These are phyloP conservation scores for Dendrocincla fuliginosa DNA, from an alignment of 2,797 vertebrate genomes.

Conservation along the genomic window DNA sequence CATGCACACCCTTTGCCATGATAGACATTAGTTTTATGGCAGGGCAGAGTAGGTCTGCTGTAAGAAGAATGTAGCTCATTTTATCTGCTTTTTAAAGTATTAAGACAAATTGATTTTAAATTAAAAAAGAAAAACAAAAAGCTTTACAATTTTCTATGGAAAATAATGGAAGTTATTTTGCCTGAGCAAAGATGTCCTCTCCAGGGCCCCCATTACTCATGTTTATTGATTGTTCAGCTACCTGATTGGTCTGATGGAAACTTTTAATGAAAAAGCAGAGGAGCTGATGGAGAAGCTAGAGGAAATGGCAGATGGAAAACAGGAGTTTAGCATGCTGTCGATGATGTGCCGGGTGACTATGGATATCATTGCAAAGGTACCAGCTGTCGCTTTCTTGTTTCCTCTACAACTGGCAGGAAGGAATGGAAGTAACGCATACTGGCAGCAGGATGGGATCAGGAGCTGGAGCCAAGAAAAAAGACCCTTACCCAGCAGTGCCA, in stretches of 20 bases:
- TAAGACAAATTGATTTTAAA: neutral
- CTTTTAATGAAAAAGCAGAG: slow-evolving; percentile 90
- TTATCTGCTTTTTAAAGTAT: neutral
- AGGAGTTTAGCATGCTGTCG: slow-evolving; percentile 78
- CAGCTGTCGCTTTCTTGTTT: neutral
- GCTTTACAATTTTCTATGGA: neutral
- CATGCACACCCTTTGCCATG: neutral
- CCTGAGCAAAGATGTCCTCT: neutral
- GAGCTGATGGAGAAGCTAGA: slow-evolving; percentile 83
- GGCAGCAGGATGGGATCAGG: neutral
- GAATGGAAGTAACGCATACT: neutral
- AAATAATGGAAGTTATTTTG: neutral
- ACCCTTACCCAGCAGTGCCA: neutral
- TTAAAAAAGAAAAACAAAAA: neutral
- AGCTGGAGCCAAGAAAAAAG: neutral
- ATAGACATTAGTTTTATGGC: neutral
- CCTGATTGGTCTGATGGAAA: slow-evolving; percentile 83
- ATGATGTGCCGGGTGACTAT: slow-evolving; percentile 84
- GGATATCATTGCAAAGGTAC: slow-evolving; percentile 89
- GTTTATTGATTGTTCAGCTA: slow-evolving; percentile 73
- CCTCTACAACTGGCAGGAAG: neutral
- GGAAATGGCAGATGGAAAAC: slow-evolving; percentile 80
- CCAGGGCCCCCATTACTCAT: neutral
- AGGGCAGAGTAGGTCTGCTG: neutral
- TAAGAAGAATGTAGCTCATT: neutral